A percentile compares a stretch with the other conserved stretches of the same genome.
Conservation (phyloP, 2,888 invertebrate species). For the Euzophera pinguis region DNA sequence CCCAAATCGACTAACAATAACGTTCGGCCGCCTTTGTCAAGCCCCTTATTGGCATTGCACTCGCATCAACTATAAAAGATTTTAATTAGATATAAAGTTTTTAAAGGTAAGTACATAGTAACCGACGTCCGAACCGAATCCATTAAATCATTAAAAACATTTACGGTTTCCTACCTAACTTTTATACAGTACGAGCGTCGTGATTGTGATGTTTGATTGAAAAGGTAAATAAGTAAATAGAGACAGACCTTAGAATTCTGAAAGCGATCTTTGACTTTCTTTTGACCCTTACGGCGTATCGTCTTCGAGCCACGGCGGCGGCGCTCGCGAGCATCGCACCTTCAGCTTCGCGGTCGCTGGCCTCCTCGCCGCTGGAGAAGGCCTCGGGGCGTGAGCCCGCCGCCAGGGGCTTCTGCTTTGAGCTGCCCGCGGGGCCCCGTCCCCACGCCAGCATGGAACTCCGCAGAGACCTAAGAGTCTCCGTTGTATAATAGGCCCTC, state of each 20-base stretch:
- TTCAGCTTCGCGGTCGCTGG: conserved; percentile 49
- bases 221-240: conserved; percentile 5
- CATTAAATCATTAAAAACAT: background rate
- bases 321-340: conserved; percentile 62
- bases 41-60: conserved; percentile 21
- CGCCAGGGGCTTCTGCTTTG: conserved; percentile 41
- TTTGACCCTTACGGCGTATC: conserved; percentile 69
- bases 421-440: conserved; percentile 47
- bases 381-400: conserved; percentile 24
- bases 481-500: conserved; percentile 75
- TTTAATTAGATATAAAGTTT: background rate
- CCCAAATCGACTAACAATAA: conserved; percentile 66
- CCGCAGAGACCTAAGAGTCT: conserved; percentile 73
- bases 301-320: conserved; percentile 66
- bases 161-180: background rate
- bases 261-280: conserved; percentile 68
- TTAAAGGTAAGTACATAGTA: background rate
- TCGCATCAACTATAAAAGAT: conserved; percentile 8
- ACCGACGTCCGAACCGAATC: conserved; percentile 11
- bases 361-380: conserved; percentile 41
- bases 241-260: conserved; percentile 61
- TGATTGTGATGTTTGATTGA: background rate
- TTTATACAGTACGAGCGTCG: background rate
- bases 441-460: conserved; percentile 74
- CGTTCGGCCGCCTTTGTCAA: conserved; percentile 33